phyloP scores from a whole-genome alignment of 2,113 vertebrate genomes.

The Procapra przewalskii region DNA sequence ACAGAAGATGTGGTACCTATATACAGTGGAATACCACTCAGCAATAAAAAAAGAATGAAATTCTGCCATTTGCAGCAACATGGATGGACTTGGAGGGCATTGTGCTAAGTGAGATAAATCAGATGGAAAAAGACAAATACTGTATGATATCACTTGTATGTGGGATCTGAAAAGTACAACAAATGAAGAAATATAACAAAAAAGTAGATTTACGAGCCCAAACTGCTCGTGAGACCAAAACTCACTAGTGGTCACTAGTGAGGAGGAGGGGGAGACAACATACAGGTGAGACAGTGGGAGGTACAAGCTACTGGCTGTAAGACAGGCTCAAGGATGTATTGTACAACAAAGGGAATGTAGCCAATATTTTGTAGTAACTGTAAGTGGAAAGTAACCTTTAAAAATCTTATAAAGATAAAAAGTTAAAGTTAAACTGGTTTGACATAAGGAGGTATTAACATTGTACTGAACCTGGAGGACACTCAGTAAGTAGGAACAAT shows the following conservation, averaged over 20 bases:
- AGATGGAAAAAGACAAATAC: not conserved
- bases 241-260: not conserved
- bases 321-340: not conserved
- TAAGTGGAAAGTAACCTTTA: not conserved
- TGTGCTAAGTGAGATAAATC: not conserved
- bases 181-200: not conserved
- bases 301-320: not conserved
- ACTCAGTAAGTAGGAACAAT: not conserved
- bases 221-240: not conserved
- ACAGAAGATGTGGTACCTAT: not conserved
- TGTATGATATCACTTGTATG: not conserved
- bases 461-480: not conserved
- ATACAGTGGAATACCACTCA: not conserved
- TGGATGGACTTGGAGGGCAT: not conserved
- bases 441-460: not conserved
- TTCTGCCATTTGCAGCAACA: not conserved
- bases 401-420: not conserved
- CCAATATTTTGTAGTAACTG: not conserved
- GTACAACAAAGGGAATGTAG: not conserved
- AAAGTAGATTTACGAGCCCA: not conserved
- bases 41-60: not conserved
- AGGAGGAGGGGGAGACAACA: not conserved
- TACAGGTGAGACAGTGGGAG: not conserved
- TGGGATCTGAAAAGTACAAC: not conserved
- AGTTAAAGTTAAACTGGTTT: not conserved